Percentiles rank a stretch among this genome's conserved stretches.
Evolutionary conservation across 2,888 invertebrate genomes (phyloP).

Genomic region (Dryomyza anilis): DNA sequence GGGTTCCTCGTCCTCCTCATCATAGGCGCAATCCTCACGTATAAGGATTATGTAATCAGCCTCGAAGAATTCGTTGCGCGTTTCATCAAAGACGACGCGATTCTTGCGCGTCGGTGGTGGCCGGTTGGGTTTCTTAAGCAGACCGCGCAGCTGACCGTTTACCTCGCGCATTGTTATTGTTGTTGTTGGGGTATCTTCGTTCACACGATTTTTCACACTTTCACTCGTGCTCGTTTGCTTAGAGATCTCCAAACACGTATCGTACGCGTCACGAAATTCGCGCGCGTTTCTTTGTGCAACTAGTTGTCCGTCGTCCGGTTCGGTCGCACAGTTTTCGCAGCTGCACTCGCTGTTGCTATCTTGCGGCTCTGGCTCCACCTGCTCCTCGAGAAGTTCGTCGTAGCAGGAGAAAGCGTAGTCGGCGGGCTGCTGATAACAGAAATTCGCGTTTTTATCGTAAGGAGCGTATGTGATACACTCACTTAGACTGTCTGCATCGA

Average conservation of each 20-base stretch:
- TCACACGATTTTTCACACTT: not conserved
- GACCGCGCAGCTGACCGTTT: constrained; percentile 58
- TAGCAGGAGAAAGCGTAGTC: constrained; percentile 46
- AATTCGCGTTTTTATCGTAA: too few species aligned
- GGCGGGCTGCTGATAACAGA: too few species aligned
- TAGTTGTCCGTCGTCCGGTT: not conserved
- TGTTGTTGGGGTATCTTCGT: constrained; percentile 22
- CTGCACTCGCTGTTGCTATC: constrained; percentile 30
- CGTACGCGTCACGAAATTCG: too few species aligned
- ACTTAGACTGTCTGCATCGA: not conserved
- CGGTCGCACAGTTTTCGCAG: constrained; percentile 34
- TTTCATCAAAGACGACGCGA: constrained; percentile 87
- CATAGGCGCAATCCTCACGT: constrained; percentile 84
- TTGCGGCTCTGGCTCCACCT: not conserved
- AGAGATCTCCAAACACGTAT: not conserved
- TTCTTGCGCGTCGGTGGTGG: constrained; percentile 72
- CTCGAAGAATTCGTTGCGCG: constrained; percentile 87
- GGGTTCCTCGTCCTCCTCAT: constrained; percentile 76
- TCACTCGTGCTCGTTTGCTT: not conserved
- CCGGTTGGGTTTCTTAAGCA: constrained; percentile 77
- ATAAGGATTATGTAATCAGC: constrained; percentile 91
- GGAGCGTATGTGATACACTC: too few species aligned
- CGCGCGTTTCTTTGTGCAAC: too few species aligned
- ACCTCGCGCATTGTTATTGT: constrained; percentile 60
- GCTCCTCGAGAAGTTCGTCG: constrained; percentile 50